These are phyloP conservation scores for Laticauda laticaudata DNA, from an alignment of 2,113 vertebrate species.

Conservation along the genomic window DNA sequence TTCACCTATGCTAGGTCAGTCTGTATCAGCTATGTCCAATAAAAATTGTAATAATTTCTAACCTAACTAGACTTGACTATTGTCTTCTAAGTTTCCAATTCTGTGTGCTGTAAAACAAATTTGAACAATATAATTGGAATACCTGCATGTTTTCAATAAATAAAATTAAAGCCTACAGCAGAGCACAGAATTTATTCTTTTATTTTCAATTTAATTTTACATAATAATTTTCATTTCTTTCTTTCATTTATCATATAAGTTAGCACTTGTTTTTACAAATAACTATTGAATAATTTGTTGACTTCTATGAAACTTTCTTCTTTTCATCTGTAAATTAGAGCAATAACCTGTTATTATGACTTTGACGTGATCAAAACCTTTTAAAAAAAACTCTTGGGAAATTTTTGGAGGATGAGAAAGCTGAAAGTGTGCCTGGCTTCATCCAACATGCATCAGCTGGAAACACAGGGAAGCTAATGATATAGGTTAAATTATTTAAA, in stretches of 20 bases:
- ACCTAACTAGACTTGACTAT: background rate
- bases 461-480: background rate
- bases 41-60: background rate
- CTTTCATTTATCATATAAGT: background rate
- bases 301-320: background rate
- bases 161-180: background rate
- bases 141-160: background rate
- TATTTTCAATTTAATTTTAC: background rate
- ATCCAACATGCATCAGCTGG: constrained; percentile 17
- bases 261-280: background rate
- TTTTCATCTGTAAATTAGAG: background rate
- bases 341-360: background rate
- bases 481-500: background rate
- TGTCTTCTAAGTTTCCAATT: background rate
- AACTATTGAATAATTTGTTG: background rate
- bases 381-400: constrained; percentile 4
- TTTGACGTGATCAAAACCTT: background rate
- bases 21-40: background rate
- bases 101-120: background rate
- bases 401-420: background rate
- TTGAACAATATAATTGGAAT: background rate
- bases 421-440: constrained; percentile 18
- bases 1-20: background rate
- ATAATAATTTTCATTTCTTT: background rate
- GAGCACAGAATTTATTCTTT: background rate